phyloP scores from a whole-genome alignment of 2,113 vertebrate genomes.

The Hyperoodon ampullatus region DNA sequence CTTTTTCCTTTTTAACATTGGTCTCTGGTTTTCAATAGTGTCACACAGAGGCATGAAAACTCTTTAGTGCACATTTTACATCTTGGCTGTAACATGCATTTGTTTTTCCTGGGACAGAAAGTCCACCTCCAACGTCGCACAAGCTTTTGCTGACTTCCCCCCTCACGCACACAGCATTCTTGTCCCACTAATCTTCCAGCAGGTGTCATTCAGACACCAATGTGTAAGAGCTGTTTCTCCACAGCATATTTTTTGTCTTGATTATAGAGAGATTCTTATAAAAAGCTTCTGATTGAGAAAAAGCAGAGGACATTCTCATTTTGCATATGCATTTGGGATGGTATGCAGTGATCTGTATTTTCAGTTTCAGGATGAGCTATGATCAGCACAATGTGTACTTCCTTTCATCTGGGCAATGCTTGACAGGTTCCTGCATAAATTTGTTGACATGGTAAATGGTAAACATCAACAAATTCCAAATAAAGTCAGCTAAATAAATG shows the following conservation, averaged over 20 bases:
- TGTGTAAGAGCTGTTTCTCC: neutral
- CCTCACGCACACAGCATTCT: rapidly evolving
- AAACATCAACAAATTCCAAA: conserved; percentile 74
- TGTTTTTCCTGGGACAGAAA: neutral
- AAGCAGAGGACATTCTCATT: conserved; percentile 28
- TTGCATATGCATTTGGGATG: neutral
- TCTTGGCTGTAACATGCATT: neutral
- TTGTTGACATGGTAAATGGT: conserved; percentile 59
- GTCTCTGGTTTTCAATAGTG: neutral
- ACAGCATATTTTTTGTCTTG: neutral
- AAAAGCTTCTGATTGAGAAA: conserved; percentile 64
- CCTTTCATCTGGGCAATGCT: conserved; percentile 40
- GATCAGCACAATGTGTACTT: conserved; percentile 74
- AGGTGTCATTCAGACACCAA: neutral
- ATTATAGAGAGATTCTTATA: conserved; percentile 61
- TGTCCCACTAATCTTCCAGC: neutral
- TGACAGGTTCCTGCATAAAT: conserved; percentile 57
- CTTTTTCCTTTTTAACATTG: neutral
- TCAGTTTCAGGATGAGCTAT: conserved; percentile 61
- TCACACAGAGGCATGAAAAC: neutral
- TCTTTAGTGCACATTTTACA: neutral
- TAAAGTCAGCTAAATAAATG: conserved; percentile 30
- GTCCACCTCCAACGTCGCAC: neutral
- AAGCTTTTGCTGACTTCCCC: neutral
- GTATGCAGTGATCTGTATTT: conserved; percentile 65